A percentile compares a stretch with the other conserved stretches of the same genome.
These are phyloP conservation scores for Yponomeuta plumbellus DNA, from an alignment of 2,888 invertebrate species.

Conservation along the genomic window DNA sequence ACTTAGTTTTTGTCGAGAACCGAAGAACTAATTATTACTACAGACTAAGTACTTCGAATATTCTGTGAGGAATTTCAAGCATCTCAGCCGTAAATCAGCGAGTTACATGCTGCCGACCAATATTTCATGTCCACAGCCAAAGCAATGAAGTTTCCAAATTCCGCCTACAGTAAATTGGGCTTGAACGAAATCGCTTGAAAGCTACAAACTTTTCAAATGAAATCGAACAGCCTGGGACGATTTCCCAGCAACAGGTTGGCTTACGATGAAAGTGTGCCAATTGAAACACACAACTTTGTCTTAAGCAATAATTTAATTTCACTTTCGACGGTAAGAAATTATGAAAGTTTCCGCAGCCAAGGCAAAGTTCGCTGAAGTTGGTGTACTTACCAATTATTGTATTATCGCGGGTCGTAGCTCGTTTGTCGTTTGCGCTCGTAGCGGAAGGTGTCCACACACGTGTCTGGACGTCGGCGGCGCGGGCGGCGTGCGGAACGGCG, in stretches of 20 bases:
- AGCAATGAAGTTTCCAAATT: neutral
- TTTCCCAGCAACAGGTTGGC: slow-evolving; percentile 44
- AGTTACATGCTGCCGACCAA: neutral
- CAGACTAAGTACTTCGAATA: neutral
- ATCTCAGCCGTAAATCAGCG: neutral
- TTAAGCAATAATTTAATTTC: neutral
- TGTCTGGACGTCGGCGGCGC: slow-evolving; percentile 26
- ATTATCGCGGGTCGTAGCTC: neutral
- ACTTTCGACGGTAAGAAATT: neutral
- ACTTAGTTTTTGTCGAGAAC: no score
- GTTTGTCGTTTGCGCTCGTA: neutral
- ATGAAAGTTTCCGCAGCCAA: neutral
- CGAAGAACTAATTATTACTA: no score
- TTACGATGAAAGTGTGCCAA: slow-evolving; percentile 33
- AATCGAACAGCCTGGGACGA: slow-evolving; percentile 7
- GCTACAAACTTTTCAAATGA: slow-evolving; percentile 5
- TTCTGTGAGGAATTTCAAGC: neutral
- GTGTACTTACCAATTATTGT: slow-evolving; percentile 10
- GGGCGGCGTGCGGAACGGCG: slow-evolving; percentile 53
- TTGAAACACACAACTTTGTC: slow-evolving; percentile 16
- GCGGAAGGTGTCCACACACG: neutral
- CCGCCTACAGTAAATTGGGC: neutral
- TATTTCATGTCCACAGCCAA: neutral
- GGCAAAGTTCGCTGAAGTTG: neutral
- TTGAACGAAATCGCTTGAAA: neutral